Evolutionary conservation across 2,797 vertebrate species (phyloP).

Genomic region (Sebastolobus altivelis): DNA sequence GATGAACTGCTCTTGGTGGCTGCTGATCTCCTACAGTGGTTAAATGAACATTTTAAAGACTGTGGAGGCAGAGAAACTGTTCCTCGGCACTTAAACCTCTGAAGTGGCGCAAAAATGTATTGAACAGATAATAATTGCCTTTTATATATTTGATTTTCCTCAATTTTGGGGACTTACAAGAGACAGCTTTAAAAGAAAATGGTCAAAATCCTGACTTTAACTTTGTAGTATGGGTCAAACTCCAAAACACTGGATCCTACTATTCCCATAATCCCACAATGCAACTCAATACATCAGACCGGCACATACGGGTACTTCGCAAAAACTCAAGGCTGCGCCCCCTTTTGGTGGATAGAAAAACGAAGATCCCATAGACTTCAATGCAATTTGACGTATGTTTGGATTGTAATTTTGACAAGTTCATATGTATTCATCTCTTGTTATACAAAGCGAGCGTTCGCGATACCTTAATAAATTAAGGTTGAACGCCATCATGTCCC

Average conservation of each 20-base stretch:
- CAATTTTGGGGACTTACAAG: not conserved
- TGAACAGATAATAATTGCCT: not conserved
- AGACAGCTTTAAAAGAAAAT: not conserved
- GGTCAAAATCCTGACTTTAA: not conserved
- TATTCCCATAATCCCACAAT: not conserved
- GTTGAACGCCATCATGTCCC: too few relatives aligned
- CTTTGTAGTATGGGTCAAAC: not conserved
- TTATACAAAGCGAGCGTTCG: too few relatives aligned
- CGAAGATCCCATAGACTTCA: too few relatives aligned
- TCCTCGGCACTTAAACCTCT: not conserved
- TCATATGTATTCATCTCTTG: too few relatives aligned
- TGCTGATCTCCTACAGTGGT: slow-evolving; percentile 91
- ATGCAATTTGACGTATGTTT: too few relatives aligned
- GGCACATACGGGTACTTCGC: too few relatives aligned
- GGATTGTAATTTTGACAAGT: too few relatives aligned
- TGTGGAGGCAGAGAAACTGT: not conserved
- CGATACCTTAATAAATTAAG: too few relatives aligned
- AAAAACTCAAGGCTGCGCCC: too few relatives aligned
- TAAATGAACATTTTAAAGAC: not conserved
- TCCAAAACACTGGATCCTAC: not conserved
- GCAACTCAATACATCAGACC: not conserved
- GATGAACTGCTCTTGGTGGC: slow-evolving; percentile 97
- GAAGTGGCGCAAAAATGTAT: not conserved
- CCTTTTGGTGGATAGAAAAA: too few relatives aligned
- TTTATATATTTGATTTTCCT: not conserved